Base-by-base conservation (phyloP, 2,113 vertebrate species). In the Daboia siamensis region DNA sequence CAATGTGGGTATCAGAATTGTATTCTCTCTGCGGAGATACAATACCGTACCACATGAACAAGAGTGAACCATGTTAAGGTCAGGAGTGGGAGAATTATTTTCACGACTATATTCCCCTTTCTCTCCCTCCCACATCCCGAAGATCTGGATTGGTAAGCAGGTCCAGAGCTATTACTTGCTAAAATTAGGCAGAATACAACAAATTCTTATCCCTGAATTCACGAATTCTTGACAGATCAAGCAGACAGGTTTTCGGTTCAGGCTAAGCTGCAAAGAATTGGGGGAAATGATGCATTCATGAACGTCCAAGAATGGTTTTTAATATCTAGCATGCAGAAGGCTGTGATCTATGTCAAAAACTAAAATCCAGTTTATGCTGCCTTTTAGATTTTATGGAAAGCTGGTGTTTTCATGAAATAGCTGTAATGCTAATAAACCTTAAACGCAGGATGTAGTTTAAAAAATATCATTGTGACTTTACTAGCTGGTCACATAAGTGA, bases 41-140 rank as follows among this genome's bases (percentile, higher is more conserved):
- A 64, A 3, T 64, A 64, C 56, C 7, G 20, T 64, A 4, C 26
- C 61, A 64, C 61, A 12, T 64, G 61, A 64, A 64, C 61, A 64
- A 64, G 26, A 64, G 29, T 64, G 26, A 64, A 64, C 2, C 29
- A 64, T 12, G 24, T 29, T 12, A 29, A 26, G 61, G 11, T 64
- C 26, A 29, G 61, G 61, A 29, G 29, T 4, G 10, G 10, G 26
- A 26, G 26, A 64, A 64, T 29, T 64, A 64, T 64, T 29, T 26
- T 26, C 24, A 24, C 26, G 8, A 61, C 17, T 61, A 61, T 61
- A 61, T 61, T 61, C 61, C 61, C 9, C 24, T 12, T 29, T 29
- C 24, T 4, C 0, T 3, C 24, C 8, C 23, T 3, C 9, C 9
- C 9, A 10, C 9, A 9, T 3, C 59, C 59, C 9, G 0, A 56